Evolutionary conservation across 2,797 vertebrate genomes (phyloP).

Genomic region (Sciaenops ocellatus): DNA sequence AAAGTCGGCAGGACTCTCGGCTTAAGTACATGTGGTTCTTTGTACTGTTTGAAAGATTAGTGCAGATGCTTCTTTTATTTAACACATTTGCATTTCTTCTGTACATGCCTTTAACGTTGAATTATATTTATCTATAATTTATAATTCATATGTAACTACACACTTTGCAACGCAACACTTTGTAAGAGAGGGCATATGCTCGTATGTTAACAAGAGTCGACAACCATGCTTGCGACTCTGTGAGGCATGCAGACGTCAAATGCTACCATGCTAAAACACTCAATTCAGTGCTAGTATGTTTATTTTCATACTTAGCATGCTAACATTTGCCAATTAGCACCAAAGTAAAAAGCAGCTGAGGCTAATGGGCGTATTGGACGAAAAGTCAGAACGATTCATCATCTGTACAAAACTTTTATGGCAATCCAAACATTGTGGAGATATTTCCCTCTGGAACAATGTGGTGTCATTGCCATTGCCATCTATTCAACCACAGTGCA

Average conservation of each 20-base stretch:
- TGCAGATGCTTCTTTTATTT: constrained; percentile 41
- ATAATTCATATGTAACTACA: constrained; percentile 5
- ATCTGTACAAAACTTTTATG: background rate
- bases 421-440: background rate
- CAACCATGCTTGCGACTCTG: background rate
- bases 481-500: no score
- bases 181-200: background rate
- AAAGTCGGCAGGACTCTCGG: background rate
- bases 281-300: background rate
- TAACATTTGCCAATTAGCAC: background rate
- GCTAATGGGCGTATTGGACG: background rate
- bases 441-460: background rate
- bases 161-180: background rate
- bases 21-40: background rate
- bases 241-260: background rate
- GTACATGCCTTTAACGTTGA: constrained; percentile 5
- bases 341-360: background rate
- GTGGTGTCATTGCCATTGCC: no score
- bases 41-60: constrained; percentile 10
- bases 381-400: background rate
- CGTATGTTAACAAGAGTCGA: constrained; percentile 3
- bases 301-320: no score
- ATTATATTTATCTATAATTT: constrained; percentile 16
- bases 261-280: background rate
- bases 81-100: constrained; percentile 22